Percentiles rank a stretch among this genome's conserved stretches.
These are phyloP conservation scores for Amphipyra tragopoginis DNA, from an alignment of 2,888 invertebrate species.

Conservation along the genomic window DNA sequence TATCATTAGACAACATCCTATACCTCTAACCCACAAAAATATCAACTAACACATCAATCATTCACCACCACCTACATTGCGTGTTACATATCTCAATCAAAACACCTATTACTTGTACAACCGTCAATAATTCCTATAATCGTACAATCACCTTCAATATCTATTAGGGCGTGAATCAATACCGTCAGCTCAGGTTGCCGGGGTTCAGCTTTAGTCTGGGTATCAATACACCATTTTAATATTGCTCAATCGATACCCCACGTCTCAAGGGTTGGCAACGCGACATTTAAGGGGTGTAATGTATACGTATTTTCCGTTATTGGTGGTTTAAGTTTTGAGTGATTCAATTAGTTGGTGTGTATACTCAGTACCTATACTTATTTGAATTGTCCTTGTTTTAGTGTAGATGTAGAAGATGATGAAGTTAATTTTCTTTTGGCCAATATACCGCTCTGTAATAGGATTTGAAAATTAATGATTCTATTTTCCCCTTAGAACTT, in stretches of 20 bases:
- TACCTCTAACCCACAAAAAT: not conserved
- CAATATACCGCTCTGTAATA: too few species aligned
- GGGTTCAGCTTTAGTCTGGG: constrained; percentile 2
- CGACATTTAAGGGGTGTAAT: constrained; percentile 45
- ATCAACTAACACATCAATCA: constrained; percentile 9
- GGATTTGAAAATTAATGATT: too few species aligned
- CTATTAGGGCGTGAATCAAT: constrained; percentile 43
- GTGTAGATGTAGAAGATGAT: too few species aligned
- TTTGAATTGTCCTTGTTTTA: too few species aligned
- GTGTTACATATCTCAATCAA: constrained; percentile 33
- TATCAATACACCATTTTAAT: constrained; percentile 53
- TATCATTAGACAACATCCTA: not conserved
- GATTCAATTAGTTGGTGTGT: too few species aligned
- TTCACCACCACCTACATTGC: constrained; percentile 24
- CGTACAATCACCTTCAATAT: constrained; percentile 34
- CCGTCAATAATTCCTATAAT: constrained; percentile 34
- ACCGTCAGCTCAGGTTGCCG: constrained; percentile 18
- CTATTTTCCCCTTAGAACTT: too few species aligned
- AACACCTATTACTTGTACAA: constrained; percentile 29
- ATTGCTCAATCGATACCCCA: constrained; percentile 40
- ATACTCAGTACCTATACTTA: too few species aligned
- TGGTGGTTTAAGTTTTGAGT: not conserved
- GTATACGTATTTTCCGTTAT: constrained; percentile 46
- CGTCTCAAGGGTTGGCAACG: constrained; percentile 17
- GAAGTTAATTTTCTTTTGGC: too few species aligned